These are phyloP conservation scores for Anoplopoma fimbria DNA, from an alignment of 2,113 vertebrate species.

Conservation along the genomic window DNA sequence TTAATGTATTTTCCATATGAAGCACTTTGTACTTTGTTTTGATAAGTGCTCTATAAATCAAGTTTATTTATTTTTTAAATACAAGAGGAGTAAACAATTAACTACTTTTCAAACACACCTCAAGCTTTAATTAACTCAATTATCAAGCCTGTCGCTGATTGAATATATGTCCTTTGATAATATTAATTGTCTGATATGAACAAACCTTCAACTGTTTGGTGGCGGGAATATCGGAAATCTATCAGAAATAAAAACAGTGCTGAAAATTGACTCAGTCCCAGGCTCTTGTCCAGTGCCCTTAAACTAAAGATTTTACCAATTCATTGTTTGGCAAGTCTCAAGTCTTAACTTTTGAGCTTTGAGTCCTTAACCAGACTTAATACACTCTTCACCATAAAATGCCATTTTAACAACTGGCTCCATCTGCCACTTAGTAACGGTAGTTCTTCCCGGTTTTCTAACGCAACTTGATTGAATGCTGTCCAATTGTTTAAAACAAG, in stretches of 20 bases:
- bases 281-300: too few species aligned
- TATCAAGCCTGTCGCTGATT: background rate
- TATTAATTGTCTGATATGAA: background rate
- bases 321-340: too few species aligned
- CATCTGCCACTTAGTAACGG: too few species aligned
- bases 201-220: background rate
- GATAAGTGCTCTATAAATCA: background rate
- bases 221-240: too few species aligned
- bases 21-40: background rate
- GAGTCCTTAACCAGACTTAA: background rate
- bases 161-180: background rate
- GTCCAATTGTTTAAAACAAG: background rate
- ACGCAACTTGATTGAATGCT: background rate
- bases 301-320: too few species aligned
- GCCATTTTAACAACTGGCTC: too few species aligned
- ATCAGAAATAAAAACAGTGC: too few species aligned
- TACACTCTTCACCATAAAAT: too few species aligned
- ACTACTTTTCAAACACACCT: background rate
- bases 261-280: too few species aligned
- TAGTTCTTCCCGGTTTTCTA: background rate
- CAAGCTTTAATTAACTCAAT: background rate
- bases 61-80: background rate
- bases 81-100: background rate
- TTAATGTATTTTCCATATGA: background rate
- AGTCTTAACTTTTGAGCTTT: too few species aligned